Evolutionary conservation across 2,888 invertebrate genomes (phyloP).

Genomic region (Lasioglossum figueresi): DNA sequence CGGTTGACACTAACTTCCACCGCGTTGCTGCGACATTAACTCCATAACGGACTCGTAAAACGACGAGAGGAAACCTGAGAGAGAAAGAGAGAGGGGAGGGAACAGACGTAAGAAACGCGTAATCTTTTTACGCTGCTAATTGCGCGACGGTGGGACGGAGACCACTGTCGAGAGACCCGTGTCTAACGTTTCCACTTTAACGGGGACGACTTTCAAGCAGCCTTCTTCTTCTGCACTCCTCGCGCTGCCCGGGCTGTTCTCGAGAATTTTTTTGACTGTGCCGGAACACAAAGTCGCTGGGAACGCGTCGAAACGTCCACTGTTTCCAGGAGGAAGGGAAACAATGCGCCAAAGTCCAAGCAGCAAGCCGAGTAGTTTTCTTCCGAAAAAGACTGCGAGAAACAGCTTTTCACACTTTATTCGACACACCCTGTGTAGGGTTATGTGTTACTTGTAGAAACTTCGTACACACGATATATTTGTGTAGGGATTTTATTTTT

Average conservation of each 20-base stretch:
- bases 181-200: not conserved
- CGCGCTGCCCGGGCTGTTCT: not conserved
- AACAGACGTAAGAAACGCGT: slow-evolving; percentile 2
- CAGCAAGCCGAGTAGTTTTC: not conserved
- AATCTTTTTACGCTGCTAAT: slow-evolving; percentile 11
- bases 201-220: not conserved
- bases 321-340: not conserved
- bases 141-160: not conserved
- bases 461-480: no score
- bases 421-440: no score
- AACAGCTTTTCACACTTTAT: not conserved
- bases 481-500: no score
- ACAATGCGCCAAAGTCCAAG: not conserved
- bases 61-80: not conserved
- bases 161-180: not conserved
- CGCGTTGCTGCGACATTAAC: slow-evolving; percentile 21
- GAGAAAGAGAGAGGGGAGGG: not conserved
- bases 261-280: not conserved
- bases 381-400: not conserved
- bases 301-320: not conserved
- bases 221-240: not conserved
- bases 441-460: no score
- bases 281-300: not conserved
- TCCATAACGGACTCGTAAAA: slow-evolving; percentile 28
- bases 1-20: slow-evolving; percentile 13